phyloP scores from a whole-genome alignment of 2,113 vertebrate species.

The Loxodonta africana region DNA sequence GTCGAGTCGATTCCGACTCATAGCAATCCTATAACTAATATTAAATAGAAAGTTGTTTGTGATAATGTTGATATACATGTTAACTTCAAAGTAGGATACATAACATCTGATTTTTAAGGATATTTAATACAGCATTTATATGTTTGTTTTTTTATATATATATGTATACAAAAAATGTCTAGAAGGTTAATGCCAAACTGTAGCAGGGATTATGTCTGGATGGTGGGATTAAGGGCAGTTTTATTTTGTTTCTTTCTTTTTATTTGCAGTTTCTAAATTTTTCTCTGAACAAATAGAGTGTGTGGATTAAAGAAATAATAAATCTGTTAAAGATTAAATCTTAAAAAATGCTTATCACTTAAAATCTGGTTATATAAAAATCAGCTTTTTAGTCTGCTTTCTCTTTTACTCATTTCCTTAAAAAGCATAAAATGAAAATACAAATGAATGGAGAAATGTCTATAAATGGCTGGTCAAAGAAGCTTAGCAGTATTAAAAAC shows the following conservation, averaged over 20 bases:
- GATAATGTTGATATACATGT: background rate
- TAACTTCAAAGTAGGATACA: conserved; percentile 26
- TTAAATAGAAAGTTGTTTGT: background rate
- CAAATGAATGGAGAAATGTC: conserved; percentile 4
- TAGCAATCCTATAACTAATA: background rate
- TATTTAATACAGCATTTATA: background rate
- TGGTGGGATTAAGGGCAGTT: background rate
- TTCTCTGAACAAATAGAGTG: background rate
- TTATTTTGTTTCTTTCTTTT: conserved; percentile 56
- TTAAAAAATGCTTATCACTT: background rate
- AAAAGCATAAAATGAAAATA: background rate
- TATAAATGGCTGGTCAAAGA: conserved; percentile 26
- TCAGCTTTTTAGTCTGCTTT: conserved; percentile 9
- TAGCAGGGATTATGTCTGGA: background rate
- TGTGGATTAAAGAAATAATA: conserved; percentile 41
- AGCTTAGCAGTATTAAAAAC: conserved; percentile 33
- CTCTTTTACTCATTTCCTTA: background rate
- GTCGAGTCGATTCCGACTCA: too few species aligned
- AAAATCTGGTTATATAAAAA: conserved; percentile 34
- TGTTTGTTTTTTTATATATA: background rate
- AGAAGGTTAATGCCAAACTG: conserved; percentile 1
- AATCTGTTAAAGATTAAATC: conserved; percentile 12
- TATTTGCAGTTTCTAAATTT: conserved; percentile 28
- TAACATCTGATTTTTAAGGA: conserved; percentile 18
- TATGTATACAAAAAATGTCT: background rate